Evolutionary conservation across 2,113 vertebrate genomes (phyloP), one percentile per base, ranked within the genome.

Genomic region (Clarias gariepinus): DNA sequence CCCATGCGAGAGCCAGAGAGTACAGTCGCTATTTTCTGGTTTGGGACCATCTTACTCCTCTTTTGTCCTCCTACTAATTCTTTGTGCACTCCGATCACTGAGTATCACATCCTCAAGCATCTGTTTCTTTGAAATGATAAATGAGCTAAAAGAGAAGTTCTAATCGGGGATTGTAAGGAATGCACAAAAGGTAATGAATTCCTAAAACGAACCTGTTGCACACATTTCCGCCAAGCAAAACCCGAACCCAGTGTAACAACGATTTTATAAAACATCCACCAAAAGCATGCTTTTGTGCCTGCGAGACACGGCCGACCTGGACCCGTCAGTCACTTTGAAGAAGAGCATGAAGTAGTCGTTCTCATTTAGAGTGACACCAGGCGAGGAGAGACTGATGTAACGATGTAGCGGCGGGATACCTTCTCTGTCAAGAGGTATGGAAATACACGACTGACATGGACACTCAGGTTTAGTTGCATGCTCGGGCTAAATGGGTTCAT

Each of bases 1-100:
- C 91, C 91, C 87, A 73, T 78, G 63, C 90, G 90, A 92, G 84
- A 78, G 86, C 58, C 53, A 68, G 77, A 77, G 55, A 85, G 85
- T 55, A 90, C 74, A 69, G 86, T 79, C 77, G 82, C 78, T 60
- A 83, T 78, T 85, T 76, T 85, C 81, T 68, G 60, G 21, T 61
- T 25, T 76, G 21, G 41, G 53, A 13, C 74, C 30, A 41, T 60
- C 83, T 81, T 4, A n/a, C 0, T 41, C 19, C 11, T 57, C 19
- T 23, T 66, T 25, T 66, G 11, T 36, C 8, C 47, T 11, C 60
- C 12, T 25, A 82, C n/a, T 55, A 63, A 47, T 47, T 76, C 66
- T 77, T 66, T 12, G 36, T 60, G 6, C 53, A 30, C 12, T 74
- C 55, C 52, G 36, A 82, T 4, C 25, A n/a, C 2, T 55, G 76